Evolutionary conservation across 2,888 invertebrate species (phyloP), one percentile per base, ranked within the genome.

Genomic region (Pherbina coryleti): DNA sequence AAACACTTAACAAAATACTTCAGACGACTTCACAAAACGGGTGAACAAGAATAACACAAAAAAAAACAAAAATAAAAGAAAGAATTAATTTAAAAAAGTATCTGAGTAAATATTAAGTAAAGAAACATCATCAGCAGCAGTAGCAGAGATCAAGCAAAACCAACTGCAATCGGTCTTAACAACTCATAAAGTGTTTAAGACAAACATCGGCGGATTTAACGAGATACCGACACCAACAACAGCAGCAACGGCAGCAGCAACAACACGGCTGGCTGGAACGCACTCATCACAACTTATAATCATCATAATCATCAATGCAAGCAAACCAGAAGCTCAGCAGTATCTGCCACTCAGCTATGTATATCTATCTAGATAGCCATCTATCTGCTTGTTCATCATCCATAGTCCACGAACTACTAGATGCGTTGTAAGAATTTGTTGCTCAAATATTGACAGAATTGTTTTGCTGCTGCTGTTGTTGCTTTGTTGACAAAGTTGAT

Each of bases 381-480:
- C 44, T 28, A n/a, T 2, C 64, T 25, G 53, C 34, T 25, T 55
- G 31, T 71, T 34, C 53, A 7, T 28, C 31, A 7, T 28, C 57
- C n/a, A 34, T 55, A 28, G 17, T 72, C 31, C 37, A 34, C 60
- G 57, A 60, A 44, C 60, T 73, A 70, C 53, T 44, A 44, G 51
- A 49, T 28, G 37, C n/a, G 73, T 51, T 49, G 49, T 64, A 86
- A 86, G 86, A 86, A 86, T 87, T 86, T 87, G 85, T 87, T 85
- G 85, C 84, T 84, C 84, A 86, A 86, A 86, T 86, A 87, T 86
- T 86, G 87, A 87, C 84, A 82, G 79, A 82, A 78, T 79, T 79
- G 76, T 79, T 69, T 79, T 79, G 79, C 19, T 69, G 76, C 37
- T 69, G 69, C 19, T 62, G 44, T 28, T 64, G 74, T n/a, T 75